phyloP scores from a whole-genome alignment of 2,797 vertebrate species.

The Oryzias sinensis region DNA sequence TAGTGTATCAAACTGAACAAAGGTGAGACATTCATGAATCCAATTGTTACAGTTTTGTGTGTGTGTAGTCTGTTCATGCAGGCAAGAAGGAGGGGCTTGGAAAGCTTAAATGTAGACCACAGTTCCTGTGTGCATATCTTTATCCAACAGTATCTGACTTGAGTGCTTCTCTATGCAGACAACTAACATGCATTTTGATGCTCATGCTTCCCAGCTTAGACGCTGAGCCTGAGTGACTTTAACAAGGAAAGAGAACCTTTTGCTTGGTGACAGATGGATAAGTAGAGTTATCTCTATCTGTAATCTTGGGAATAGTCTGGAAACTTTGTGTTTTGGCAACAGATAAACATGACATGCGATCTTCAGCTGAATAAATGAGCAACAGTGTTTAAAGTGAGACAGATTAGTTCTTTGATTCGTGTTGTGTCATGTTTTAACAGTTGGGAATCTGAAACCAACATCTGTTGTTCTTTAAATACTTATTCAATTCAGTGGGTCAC shows the following conservation, averaged over 20 bases:
- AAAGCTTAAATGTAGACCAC: slow-evolving; percentile 29
- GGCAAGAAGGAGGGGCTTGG: neutral
- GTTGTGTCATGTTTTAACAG: slow-evolving; percentile 72
- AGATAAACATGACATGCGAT: slow-evolving; percentile 71
- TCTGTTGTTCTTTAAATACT: too few species aligned
- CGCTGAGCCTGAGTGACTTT: slow-evolving; percentile 66
- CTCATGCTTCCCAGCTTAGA: slow-evolving; percentile 49
- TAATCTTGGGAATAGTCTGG: slow-evolving; percentile 70
- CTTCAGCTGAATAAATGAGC: slow-evolving; percentile 65
- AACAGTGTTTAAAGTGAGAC: slow-evolving; percentile 63
- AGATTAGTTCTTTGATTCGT: slow-evolving; percentile 66
- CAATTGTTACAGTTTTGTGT: too few species aligned
- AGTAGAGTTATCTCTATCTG: slow-evolving; percentile 56
- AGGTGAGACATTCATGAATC: too few species aligned
- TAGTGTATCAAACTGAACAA: too few species aligned
- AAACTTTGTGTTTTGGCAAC: slow-evolving; percentile 80
- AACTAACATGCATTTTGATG: slow-evolving; percentile 45
- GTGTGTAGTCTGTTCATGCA: neutral
- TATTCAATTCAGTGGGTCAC: neutral
- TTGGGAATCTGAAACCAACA: slow-evolving; percentile 58
- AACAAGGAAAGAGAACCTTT: slow-evolving; percentile 67
- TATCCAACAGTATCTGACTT: slow-evolving; percentile 25
- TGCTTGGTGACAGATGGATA: slow-evolving; percentile 68
- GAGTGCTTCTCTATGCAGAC: slow-evolving; percentile 16
- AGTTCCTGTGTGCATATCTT: slow-evolving; percentile 49